Evolutionary conservation across 2,797 vertebrate species (phyloP).

Genomic region (Sarcophilus harrisii): DNA sequence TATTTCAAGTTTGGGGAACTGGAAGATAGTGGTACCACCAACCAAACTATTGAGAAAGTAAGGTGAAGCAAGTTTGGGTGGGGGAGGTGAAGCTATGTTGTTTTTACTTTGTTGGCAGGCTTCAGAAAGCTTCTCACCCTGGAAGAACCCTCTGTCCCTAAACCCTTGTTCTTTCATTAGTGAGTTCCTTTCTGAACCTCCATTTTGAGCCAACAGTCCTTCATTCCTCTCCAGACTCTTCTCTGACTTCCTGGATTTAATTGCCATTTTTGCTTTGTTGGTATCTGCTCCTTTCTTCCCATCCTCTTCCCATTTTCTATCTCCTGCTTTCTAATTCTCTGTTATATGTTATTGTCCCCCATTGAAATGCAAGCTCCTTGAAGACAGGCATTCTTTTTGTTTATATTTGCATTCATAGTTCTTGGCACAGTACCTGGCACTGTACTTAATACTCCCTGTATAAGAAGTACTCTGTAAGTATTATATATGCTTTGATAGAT

Average conservation of each 20-base stretch:
- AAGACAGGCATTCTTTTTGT: background rate
- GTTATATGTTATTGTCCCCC: background rate
- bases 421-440: background rate
- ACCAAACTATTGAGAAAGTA: background rate
- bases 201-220: background rate
- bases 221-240: background rate
- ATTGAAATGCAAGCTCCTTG: background rate
- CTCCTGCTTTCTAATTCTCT: background rate
- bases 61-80: background rate
- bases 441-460: background rate
- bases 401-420: background rate
- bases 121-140: background rate
- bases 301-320: background rate
- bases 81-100: background rate
- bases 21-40: background rate
- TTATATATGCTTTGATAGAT: background rate
- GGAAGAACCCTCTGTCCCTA: background rate
- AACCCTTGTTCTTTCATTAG: background rate
- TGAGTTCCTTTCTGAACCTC: background rate
- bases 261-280: background rate
- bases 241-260: background rate
- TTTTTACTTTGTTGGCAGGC: background rate
- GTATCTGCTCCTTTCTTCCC: background rate
- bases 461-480: background rate
- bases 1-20: background rate